A percentile compares a stretch with the other conserved stretches of the same genome.
Conservation (phyloP, 2,888 invertebrate genomes). For the Tipula vernalis region DNA sequence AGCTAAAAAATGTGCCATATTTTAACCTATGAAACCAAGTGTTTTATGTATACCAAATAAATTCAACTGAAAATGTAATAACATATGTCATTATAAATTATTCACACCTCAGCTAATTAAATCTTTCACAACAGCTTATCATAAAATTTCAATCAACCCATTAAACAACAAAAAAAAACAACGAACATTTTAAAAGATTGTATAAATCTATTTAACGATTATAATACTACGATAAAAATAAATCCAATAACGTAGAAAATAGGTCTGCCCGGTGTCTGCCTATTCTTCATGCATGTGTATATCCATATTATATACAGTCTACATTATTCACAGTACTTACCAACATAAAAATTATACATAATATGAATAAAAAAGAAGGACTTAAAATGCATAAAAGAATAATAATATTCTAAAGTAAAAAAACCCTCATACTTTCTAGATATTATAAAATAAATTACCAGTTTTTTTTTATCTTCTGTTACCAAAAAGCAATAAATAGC, state of each 20-base stretch:
- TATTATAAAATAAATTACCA: not conserved
- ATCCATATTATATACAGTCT: not conserved
- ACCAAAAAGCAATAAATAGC: not conserved
- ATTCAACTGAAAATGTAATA: too few relatives aligned
- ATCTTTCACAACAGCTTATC: not conserved
- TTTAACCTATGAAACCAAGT: too few relatives aligned
- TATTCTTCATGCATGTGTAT: not conserved
- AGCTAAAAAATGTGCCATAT: too few relatives aligned
- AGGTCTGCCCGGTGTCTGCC: not conserved
- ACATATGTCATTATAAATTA: not conserved
- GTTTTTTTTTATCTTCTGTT: not conserved
- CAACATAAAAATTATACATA: not conserved
- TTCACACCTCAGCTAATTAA: not conserved
- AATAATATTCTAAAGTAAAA: not conserved
- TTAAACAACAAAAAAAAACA: not conserved
- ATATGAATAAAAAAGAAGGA: not conserved
- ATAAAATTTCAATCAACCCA: not conserved
- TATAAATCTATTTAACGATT: not conserved
- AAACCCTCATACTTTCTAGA: not conserved
- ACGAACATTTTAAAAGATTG: not conserved
- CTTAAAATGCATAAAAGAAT: not conserved
- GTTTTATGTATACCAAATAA: too few relatives aligned
- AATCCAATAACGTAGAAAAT: not conserved
- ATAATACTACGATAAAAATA: not conserved
- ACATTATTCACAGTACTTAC: not conserved